phyloP scores from a whole-genome alignment of 1,140 invertebrate genomes.

The Gonatopus flavifemur region DNA sequence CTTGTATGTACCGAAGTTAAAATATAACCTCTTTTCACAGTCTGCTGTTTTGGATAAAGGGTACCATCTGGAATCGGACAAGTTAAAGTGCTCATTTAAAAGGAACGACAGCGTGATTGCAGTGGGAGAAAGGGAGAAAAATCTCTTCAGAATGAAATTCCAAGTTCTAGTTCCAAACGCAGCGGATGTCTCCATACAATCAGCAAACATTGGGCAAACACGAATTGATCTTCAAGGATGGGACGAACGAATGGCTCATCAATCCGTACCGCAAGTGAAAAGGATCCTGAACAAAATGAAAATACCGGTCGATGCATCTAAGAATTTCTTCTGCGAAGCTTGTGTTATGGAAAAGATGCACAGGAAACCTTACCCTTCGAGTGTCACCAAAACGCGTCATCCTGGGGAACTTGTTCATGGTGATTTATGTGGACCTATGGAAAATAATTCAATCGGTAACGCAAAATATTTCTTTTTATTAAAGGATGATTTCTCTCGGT shows the following conservation, averaged over 20 bases:
- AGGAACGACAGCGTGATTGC: conserved; percentile 3
- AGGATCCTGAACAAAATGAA: conserved; percentile 1
- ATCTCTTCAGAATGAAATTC: too few species aligned
- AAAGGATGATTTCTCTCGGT: conserved; percentile 53
- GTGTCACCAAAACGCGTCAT: background rate
- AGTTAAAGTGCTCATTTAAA: background rate
- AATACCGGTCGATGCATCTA: background rate
- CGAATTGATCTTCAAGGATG: background rate
- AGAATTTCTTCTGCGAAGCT: conserved; percentile 3
- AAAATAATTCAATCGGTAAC: conserved; percentile 37
- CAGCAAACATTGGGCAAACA: background rate
- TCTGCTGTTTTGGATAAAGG: conserved; percentile 3
- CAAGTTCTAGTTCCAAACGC: background rate
- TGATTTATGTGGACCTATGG: too few species aligned
- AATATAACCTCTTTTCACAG: too few species aligned
- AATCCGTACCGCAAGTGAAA: conserved; percentile 3
- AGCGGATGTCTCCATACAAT: background rate
- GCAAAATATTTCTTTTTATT: conserved; percentile 42
- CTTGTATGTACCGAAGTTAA: too few species aligned
- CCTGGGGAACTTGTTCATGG: conserved; percentile 47
- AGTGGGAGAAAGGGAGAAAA: conserved; percentile 11
- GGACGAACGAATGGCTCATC: conserved; percentile 8
- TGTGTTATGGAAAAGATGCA: conserved; percentile 8
- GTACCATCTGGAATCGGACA: background rate
- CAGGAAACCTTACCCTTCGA: conserved; percentile 2